A percentile compares a stretch with the other conserved stretches of the same genome.
Evolutionary conservation across 2,797 vertebrate species (phyloP).

Genomic region (Lateolabrax maculatus): DNA sequence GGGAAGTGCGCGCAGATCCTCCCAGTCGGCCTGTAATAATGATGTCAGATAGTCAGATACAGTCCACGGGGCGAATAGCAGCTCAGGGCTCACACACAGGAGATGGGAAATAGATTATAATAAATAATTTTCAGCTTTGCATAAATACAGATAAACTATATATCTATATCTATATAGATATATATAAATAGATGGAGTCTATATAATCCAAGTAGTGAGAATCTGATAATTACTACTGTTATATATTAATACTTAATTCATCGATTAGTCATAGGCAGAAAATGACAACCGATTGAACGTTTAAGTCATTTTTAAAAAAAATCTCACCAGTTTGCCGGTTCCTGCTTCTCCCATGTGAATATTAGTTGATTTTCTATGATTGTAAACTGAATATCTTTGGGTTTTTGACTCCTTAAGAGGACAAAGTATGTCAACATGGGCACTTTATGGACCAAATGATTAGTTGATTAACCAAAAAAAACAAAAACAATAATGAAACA

Average conservation of each 20-base stretch:
- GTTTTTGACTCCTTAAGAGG: neutral
- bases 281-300: neutral
- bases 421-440: neutral
- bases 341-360: neutral
- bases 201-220: no score
- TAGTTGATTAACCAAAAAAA: neutral
- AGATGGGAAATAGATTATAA: neutral
- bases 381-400: neutral
- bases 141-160: neutral
- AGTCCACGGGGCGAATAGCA: slow-evolving; percentile 41
- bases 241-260: neutral
- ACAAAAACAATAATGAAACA: neutral
- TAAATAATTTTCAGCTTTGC: neutral
- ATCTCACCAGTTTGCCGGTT: neutral
- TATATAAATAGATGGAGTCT: no score
- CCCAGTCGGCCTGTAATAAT: slow-evolving; percentile 63
- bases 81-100: slow-evolving; percentile 40
- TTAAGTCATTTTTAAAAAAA: neutral
- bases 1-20: slow-evolving; percentile 73
- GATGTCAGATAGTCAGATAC: slow-evolving; percentile 73
- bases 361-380: neutral
- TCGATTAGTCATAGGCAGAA: neutral
- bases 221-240: no score
- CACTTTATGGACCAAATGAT: neutral
- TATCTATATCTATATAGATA: no score